Evolutionary conservation across 1,140 invertebrate species (phyloP).

Genomic region (Drosophila murphyi): DNA sequence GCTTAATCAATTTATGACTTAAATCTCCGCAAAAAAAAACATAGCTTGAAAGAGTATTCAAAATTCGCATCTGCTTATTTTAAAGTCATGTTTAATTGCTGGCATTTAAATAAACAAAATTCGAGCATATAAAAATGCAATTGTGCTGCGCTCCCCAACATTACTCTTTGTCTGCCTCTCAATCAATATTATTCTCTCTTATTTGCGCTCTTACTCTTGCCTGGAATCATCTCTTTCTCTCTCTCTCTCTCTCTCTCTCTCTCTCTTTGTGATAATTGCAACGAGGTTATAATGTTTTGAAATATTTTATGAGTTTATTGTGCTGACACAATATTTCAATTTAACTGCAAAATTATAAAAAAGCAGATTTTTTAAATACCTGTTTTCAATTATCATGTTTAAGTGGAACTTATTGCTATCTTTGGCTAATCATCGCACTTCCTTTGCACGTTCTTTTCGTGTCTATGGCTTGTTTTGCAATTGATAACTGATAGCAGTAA

Average conservation of each 20-base stretch:
- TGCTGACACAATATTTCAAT: constrained; percentile 37
- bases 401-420: constrained; percentile 25
- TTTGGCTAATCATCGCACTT: constrained; percentile 12
- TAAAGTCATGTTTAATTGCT: constrained; percentile 37
- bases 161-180: neutral
- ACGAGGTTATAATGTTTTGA: constrained; percentile 64
- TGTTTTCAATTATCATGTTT: constrained; percentile 1
- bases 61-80: neutral
- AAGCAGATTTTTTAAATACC: constrained; percentile 1
- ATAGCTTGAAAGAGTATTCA: constrained; percentile 8
- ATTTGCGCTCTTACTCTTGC: constrained; percentile 1
- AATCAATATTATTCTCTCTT: neutral
- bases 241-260: constrained; percentile 14
- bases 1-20: neutral
- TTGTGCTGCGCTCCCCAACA: constrained; percentile 13
- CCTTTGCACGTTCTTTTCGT: constrained; percentile 33
- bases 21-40: too few relatives aligned
- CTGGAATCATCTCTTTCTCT: constrained; percentile 5
- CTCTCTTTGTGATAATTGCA: constrained; percentile 51
- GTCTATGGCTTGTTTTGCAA: constrained; percentile 34
- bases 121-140: constrained; percentile 52
- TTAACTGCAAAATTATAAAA: constrained; percentile 31
- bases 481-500: constrained; percentile 38
- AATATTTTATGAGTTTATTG: constrained; percentile 60
- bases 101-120: constrained; percentile 44